Evolutionary conservation across 1,140 invertebrate species (phyloP), one percentile per base, ranked within the genome.

Genomic region (Papilio polyxenes): DNA sequence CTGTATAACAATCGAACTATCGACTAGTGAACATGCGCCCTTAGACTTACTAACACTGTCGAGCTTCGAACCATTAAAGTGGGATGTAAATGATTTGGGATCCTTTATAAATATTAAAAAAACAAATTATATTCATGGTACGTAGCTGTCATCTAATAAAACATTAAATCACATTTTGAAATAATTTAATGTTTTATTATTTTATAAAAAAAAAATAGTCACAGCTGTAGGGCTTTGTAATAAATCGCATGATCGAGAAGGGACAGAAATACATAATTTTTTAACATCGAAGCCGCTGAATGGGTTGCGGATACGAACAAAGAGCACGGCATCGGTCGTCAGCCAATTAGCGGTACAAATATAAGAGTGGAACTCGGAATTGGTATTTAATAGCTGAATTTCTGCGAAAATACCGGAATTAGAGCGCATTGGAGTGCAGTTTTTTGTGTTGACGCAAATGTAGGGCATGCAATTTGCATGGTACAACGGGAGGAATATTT

Each of bases 291-390:
- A 48, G 49, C 48, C 44, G n/a, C 20, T 53, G 44, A 77, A 53
- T 53, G 20, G 75, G n/a, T 49, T 53, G 49, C 75, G 75, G 49
- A 77, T 9, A 20, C 11, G n/a, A 77, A 53, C 75, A 51, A 53
- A 51, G 75, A n/a, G 11, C 48, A 31, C 48, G 79, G 82, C 79
- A 80, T 83, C 82, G 82, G 79, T 81, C 80, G 56, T 80, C 17
- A 62, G 80, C 80, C 82, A 83, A 83, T 83, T 83, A 83, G 82
- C 59, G 82, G 81, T 78, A 83, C 82, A 83, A 83, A 83, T 83
- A 80, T 49, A 77, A 75, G 82, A 80, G 80, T 81, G 81, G 79
- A 83, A 80, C 78, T 81, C 75, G 76, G 82, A 83, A 83, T 83
- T 65, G 82, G 82, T 83, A 83, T 80, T 77, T 77, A 77, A 77